A percentile compares a stretch with the other conserved stretches of the same genome.
Evolutionary conservation across 2,888 invertebrate genomes (phyloP).

Genomic region (Aporophyla lueneburgensis): DNA sequence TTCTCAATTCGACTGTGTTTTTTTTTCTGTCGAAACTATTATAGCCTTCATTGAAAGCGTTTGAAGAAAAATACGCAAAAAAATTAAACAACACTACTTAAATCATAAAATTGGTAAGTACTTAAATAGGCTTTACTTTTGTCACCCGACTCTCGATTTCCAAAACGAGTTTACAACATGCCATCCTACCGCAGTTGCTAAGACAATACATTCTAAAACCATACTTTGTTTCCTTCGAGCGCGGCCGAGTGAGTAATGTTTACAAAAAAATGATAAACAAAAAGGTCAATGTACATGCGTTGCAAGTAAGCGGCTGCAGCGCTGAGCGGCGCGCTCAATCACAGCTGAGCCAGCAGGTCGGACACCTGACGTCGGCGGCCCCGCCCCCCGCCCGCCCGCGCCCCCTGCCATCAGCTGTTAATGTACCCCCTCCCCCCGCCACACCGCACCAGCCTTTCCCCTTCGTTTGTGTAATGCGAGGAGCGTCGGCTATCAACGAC

Average conservation of each 20-base stretch:
- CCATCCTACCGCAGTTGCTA: slow-evolving; percentile 31
- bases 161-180: slow-evolving; percentile 40
- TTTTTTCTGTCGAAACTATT: accelerated
- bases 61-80: not conserved
- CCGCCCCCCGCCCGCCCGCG: slow-evolving; percentile 67
- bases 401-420: slow-evolving; percentile 89
- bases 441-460: slow-evolving; percentile 85
- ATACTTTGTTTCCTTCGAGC: slow-evolving; percentile 42
- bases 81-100: slow-evolving; percentile 4
- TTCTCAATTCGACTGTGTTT: too few species aligned
- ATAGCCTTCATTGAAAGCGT: not conserved
- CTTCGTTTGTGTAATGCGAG: slow-evolving; percentile 91
- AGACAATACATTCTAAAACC: slow-evolving; percentile 57
- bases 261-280: slow-evolving; percentile 86
- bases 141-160: slow-evolving; percentile 33
- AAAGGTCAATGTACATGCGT: slow-evolving; percentile 86
- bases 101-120: not conserved
- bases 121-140: slow-evolving; percentile 7
- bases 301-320: slow-evolving; percentile 82
- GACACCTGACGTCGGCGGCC: slow-evolving; percentile 87
- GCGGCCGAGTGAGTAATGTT: slow-evolving; percentile 71
- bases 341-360: slow-evolving; percentile 78
- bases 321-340: slow-evolving; percentile 81
- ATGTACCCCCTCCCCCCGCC: slow-evolving; percentile 81
- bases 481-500: slow-evolving; percentile 80